Evolutionary conservation across 2,888 invertebrate genomes (phyloP).

Genomic region (Drosophila picticornis): DNA sequence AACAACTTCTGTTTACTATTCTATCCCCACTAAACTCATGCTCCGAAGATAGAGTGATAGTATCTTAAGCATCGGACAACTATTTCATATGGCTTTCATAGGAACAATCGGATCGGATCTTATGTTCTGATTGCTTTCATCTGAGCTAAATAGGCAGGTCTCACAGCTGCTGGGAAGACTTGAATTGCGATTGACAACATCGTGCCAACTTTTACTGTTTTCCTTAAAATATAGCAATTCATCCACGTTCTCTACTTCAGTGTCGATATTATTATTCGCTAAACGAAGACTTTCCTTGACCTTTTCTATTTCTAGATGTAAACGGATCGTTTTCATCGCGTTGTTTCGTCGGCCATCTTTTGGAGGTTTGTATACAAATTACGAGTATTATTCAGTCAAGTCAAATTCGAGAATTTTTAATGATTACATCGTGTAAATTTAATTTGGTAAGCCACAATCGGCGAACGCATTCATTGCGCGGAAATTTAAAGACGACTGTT

Average conservation of each 20-base stretch:
- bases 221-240: neutral
- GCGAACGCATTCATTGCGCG: neutral
- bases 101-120: no score
- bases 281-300: neutral
- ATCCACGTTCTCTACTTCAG: neutral
- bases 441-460: neutral
- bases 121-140: no score
- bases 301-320: no score
- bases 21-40: no score
- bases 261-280: neutral
- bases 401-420: no score
- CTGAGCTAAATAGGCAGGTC: no score
- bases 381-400: neutral
- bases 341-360: no score
- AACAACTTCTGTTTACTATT: no score
- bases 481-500: neutral
- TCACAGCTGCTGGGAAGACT: neutral
- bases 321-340: neutral
- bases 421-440: neutral
- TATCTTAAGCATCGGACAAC: no score
- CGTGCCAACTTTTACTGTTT: neutral
- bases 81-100: no score
- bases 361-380: neutral
- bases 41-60: no score
- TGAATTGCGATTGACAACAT: neutral